Evolutionary conservation across 2,797 vertebrate genomes (phyloP), one percentile per base, ranked within the genome.

Genomic region (Tragelaphus eurycerus): DNA sequence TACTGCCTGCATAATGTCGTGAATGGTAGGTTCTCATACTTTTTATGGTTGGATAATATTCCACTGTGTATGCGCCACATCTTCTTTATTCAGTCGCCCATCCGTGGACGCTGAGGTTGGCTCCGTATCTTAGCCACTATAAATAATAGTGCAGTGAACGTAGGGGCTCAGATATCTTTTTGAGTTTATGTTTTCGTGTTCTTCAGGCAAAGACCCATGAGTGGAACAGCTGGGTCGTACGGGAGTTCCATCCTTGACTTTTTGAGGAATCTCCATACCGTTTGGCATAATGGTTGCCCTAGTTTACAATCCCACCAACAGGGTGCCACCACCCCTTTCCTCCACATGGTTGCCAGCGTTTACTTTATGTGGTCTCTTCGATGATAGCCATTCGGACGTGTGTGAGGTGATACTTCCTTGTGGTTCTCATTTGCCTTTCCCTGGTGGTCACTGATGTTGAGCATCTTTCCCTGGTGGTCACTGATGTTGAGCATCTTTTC

Each of bases 351-450:
- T 17, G 23, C 76, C 29, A 6, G 1, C 76, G 3, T 50, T 3
- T 31, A 4, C 6, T 31, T 50, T 31, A 0, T 25, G 38, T 46
- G 38, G 23, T 46, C 16, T 21, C 29, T 21, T 29, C 11, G 48
- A 6, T n/a, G 25, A 52, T 0, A n/a, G 48, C 29, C 48, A 3
- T 31, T 4, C 10, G 1, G 16, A n/a, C 9, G 0, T 81, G 29
- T 12, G 38, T 25, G 29, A 52, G 16, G 78, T n/a, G 48, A 7
- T 2, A 3, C 16, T 29, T 52, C 16, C 11, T 4, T n/a, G 78
- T 21, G 48, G 27, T 12, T 52, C 31, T 81, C 48, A 1, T n/a
- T 52, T 81, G 27, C 14, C 17, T 81, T 50, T 19, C 43, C 74
- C 76, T 79, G 16, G 7, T 52, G 10, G 9, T 3, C 48, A 21